Evolutionary conservation across 2,797 vertebrate genomes (phyloP).

Genomic region (Xiphorhynchus erythropygius): DNA sequence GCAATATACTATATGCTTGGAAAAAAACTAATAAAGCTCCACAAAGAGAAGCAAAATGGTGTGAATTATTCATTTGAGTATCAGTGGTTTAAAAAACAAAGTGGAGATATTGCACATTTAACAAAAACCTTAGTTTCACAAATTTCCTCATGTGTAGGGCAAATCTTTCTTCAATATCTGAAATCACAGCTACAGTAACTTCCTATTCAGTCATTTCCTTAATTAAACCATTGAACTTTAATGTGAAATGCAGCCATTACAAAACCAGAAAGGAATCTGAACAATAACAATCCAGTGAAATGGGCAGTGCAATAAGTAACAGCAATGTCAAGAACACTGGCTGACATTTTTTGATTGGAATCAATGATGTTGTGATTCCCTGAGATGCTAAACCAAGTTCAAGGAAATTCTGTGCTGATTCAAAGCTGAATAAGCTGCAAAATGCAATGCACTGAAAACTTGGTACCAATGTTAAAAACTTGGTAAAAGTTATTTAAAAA

Average conservation of each 20-base stretch:
- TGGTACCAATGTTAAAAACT: neutral
- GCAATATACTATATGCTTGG: neutral
- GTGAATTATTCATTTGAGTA: neutral
- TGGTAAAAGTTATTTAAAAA: neutral
- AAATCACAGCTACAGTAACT: conserved; percentile 67
- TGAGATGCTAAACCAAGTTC: neutral
- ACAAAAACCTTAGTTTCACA: conserved; percentile 14
- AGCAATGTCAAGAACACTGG: conserved; percentile 44
- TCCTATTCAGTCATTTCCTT: conserved; percentile 77
- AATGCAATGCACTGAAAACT: neutral
- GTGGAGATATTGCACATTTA: neutral
- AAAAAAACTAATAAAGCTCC: neutral
- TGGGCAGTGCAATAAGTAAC: conserved; percentile 8
- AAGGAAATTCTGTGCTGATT: neutral
- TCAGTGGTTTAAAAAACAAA: neutral
- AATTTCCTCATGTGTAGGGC: conserved; percentile 13
- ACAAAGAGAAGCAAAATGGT: neutral
- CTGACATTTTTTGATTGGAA: conserved; percentile 70
- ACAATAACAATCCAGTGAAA: conserved; percentile 59
- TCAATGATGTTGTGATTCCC: conserved; percentile 17
- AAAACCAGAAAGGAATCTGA: conserved; percentile 63
- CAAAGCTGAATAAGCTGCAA: neutral
- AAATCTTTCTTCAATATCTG: conserved; percentile 70
- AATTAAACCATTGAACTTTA: conserved; percentile 70
- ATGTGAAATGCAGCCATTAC: conserved; percentile 60